Evolutionary conservation across 2,888 invertebrate genomes (phyloP).

Genomic region (Plutella xylostella): DNA sequence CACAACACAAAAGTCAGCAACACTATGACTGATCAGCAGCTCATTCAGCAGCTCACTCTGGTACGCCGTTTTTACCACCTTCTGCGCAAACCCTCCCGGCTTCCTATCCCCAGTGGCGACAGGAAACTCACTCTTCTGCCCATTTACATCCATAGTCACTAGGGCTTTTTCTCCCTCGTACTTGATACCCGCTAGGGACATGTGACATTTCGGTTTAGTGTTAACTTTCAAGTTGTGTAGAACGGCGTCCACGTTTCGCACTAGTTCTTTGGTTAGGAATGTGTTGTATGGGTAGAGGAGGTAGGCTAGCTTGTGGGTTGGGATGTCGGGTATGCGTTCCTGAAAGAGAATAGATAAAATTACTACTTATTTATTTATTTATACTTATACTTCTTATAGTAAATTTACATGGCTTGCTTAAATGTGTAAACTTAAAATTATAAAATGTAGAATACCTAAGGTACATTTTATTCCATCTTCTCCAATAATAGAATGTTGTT

Average conservation of each 20-base stretch:
- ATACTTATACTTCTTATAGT: background rate
- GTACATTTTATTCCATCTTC: too few species aligned
- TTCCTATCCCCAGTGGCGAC: constrained; percentile 48
- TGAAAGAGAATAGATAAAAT: constrained; percentile 41
- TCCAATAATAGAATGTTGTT: too few species aligned
- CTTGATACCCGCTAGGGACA: constrained; percentile 31
- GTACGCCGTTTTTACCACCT: constrained; percentile 77
- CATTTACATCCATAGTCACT: constrained; percentile 52
- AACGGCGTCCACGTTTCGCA: constrained; percentile 77
- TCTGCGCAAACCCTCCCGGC: constrained; percentile 28
- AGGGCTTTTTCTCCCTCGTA: constrained; percentile 40
- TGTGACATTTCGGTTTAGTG: constrained; percentile 32
- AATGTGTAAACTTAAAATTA: background rate
- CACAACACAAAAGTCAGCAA: constrained; percentile 88
- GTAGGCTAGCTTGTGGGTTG: constrained; percentile 76
- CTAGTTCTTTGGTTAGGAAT: constrained; percentile 83
- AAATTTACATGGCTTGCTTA: background rate
- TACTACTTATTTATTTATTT: background rate
- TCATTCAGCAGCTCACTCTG: constrained; percentile 83
- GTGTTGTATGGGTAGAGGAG: constrained; percentile 87
- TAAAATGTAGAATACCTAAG: too few species aligned
- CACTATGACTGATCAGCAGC: constrained; percentile 81
- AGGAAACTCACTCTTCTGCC: constrained; percentile 41
- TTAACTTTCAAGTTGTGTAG: constrained; percentile 72
- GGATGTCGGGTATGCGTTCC: constrained; percentile 77